Conservation (phyloP, 2,797 vertebrate genomes). For the Pangasius mekongensis region DNA sequence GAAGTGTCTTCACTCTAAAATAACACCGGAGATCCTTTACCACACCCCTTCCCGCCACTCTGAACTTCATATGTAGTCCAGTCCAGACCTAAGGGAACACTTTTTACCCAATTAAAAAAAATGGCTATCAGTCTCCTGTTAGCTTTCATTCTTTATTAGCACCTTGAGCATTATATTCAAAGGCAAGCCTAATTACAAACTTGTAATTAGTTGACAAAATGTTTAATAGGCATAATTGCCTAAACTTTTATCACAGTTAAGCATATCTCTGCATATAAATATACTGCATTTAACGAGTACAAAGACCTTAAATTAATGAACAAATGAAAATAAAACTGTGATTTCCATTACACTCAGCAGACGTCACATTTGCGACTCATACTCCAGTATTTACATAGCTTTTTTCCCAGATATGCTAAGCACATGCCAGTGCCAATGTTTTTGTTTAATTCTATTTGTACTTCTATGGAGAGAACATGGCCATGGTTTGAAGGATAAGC, state of each 20-base stretch:
- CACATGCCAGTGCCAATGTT: not conserved
- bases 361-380: not conserved
- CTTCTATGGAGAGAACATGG: not conserved
- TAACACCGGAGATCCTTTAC: conserved; percentile 19
- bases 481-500: not conserved
- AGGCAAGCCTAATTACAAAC: not conserved
- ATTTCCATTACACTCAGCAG: not conserved
- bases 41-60: not conserved
- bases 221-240: not conserved
- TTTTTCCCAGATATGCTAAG: not conserved
- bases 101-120: not conserved
- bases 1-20: conserved; percentile 46
- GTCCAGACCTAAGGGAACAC: not conserved
- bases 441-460: not conserved
- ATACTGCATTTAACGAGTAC: not conserved
- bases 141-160: not conserved
- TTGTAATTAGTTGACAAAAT: not conserved
- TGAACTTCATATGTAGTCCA: not conserved
- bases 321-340: not conserved
- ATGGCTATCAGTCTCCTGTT: not conserved
- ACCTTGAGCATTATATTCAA: not conserved
- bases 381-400: not conserved
- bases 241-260: not conserved
- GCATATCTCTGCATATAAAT: not conserved
- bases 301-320: not conserved